Percentiles rank a stretch among this genome's conserved stretches.
These are phyloP conservation scores for Cotesia typhae DNA, from an alignment of 1,140 invertebrate genomes.

Conservation along the genomic window DNA sequence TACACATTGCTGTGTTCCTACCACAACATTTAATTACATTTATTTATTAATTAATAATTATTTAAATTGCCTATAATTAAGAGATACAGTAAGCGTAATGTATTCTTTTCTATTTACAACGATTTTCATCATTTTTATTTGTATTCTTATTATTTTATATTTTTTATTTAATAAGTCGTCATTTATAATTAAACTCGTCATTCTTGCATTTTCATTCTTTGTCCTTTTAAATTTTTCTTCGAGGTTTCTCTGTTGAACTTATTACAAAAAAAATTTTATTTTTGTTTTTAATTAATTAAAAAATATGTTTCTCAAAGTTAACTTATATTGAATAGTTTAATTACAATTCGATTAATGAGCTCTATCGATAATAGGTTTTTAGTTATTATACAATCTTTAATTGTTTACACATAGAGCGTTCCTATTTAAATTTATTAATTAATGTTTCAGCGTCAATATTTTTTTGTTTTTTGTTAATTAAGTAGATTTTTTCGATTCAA, in stretches of 20 bases:
- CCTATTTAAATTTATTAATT: too few species aligned
- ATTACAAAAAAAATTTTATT: not conserved
- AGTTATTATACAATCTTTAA: too few species aligned
- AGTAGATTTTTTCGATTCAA: too few species aligned
- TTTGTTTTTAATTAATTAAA: constrained; percentile 31
- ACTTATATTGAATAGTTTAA: constrained; percentile 40
- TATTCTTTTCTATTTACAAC: constrained; percentile 65
- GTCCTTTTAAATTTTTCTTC: constrained; percentile 1
- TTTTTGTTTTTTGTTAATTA: too few species aligned
- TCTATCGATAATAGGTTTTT: too few species aligned
- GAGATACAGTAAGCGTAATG: constrained; percentile 67
- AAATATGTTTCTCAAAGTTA: constrained; percentile 9
- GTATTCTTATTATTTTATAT: constrained; percentile 45
- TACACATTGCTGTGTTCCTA: constrained; percentile 66
- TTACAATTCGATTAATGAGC: constrained; percentile 53
- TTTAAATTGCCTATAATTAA: constrained; percentile 61
- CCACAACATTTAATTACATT: constrained; percentile 67
- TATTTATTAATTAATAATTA: constrained; percentile 58
- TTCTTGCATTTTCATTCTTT: too few species aligned
- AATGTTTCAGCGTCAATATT: too few species aligned
- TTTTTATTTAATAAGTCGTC: constrained; percentile 25
- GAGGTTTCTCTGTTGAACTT: not conserved
- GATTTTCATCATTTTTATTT: constrained; percentile 53
- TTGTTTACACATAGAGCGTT: too few species aligned
- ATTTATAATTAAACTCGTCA: constrained; percentile 3